Evolutionary conservation across 2,888 invertebrate genomes (phyloP), one percentile per base, ranked within the genome.

Genomic region (Aporophyla nigra): DNA sequence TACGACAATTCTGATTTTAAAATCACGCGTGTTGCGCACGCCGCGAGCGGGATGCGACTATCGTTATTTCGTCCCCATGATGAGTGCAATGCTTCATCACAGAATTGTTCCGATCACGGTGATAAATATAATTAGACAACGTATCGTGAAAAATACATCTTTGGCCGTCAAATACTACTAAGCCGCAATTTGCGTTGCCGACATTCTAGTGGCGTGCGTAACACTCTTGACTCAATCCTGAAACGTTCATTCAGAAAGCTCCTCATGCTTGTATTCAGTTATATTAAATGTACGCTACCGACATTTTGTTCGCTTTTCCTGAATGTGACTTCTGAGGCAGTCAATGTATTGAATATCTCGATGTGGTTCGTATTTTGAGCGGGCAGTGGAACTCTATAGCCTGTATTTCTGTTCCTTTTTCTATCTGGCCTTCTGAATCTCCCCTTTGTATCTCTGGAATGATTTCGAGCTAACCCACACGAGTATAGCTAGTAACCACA

Each of bases 381-480:
- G 74, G 78, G 70, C 80, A 66, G 75, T 66, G 66, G 53, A n/a
- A 27, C 62, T 72, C 53, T 78, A 63, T 83, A 84, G 74, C 72
- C 71, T 88, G 33, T 71, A 74, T 75, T 78, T 75, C 74, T 65
- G 73, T 85, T 82, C 80, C 77, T 80, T 43, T 80, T 78, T 80
- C 74, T 88, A 78, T 88, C 70, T 81, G 71, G 43, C 67, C 81
- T 84, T 80, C 67, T 71, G 27, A 74, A 76, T 69, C 40, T 88
- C 63, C 71, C 59, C 62, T 71, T 63, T 84, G 76, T 82, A 59
- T 79, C 63, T 88, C 65, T 87, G 77, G 78, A 82, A 87, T 82
- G 76, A 77, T 78, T 70, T 78, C 71, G 68, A 78, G 77, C 83
- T 88, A 87, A 87, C 80, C 65, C 43, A 80, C 85, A 87, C 83